A percentile compares a stretch with the other conserved stretches of the same genome.
These are phyloP conservation scores for Teinopalpus imperialis DNA, from an alignment of 2,888 invertebrate genomes.

Conservation along the genomic window DNA sequence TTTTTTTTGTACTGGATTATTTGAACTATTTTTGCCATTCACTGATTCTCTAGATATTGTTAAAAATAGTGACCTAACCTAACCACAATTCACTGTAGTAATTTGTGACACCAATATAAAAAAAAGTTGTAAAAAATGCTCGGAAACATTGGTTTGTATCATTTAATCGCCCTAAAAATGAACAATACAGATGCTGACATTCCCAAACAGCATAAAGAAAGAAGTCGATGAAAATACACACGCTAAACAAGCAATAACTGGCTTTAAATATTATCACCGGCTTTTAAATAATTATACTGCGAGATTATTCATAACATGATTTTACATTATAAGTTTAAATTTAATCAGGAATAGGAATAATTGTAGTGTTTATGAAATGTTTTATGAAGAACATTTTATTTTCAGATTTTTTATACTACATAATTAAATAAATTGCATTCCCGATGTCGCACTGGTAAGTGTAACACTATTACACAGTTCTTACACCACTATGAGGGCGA, in stretches of 20 bases:
- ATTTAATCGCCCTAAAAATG: constrained; percentile 80
- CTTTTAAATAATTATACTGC: constrained; percentile 45
- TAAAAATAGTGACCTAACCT: too few species aligned
- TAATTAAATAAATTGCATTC: constrained; percentile 81
- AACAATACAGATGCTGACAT: constrained; percentile 78
- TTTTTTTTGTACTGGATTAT: too few species aligned
- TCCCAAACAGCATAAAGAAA: constrained; percentile 60
- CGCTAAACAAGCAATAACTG: constrained; percentile 69
- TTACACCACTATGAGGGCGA: constrained; percentile 78
- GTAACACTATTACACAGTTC: constrained; percentile 74
- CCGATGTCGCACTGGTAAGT: constrained; percentile 72
- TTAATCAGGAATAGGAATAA: constrained; percentile 77
- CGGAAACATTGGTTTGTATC: constrained; percentile 59
- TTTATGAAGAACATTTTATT: constrained; percentile 77
- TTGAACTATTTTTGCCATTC: too few species aligned
- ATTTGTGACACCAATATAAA: too few species aligned
- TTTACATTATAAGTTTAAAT: constrained; percentile 62
- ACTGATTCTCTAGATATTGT: too few species aligned
- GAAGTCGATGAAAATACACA: constrained; percentile 71
- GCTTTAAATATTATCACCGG: constrained; percentile 65
- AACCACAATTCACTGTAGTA: too few species aligned
- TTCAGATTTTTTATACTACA: constrained; percentile 77
- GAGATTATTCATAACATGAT: constrained; percentile 61
- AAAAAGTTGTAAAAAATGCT: constrained; percentile 40
- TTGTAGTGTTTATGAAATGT: constrained; percentile 59